Conservation (phyloP, 2,113 vertebrate genomes). For the Crotalus helleri region DNA sequence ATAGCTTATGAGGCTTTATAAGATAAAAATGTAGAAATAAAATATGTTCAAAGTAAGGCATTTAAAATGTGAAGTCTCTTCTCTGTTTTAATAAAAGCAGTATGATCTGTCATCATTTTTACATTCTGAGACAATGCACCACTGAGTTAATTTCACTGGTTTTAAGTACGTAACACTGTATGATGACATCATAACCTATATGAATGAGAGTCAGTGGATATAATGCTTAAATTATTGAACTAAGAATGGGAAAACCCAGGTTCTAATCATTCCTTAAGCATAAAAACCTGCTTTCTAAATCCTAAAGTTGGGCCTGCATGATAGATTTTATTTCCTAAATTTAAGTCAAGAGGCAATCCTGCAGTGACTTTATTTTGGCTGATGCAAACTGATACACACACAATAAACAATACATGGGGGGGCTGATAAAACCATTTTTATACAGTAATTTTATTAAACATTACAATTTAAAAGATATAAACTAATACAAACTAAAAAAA, state of each 20-base stretch:
- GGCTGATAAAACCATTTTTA: not conserved
- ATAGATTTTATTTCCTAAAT: not conserved
- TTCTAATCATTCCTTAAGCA: not conserved
- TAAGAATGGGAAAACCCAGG: not conserved
- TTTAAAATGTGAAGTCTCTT: conserved; percentile 82
- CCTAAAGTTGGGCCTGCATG: not conserved
- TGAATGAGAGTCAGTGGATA: not conserved
- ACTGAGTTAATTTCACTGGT: conserved; percentile 82
- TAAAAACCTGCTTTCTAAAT: not conserved
- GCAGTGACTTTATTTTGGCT: not conserved
- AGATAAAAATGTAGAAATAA: conserved; percentile 87
- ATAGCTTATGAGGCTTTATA: conserved; percentile 75
- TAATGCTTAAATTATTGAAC: not conserved
- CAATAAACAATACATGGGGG: not conserved
- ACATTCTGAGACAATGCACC: conserved; percentile 79
- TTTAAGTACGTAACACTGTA: conserved; percentile 84
- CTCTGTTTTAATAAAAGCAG: conserved; percentile 91
- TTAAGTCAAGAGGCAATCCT: not conserved
- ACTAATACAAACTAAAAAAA: not conserved
- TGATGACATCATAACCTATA: conserved; percentile 76
- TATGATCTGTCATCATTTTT: conserved; percentile 90
- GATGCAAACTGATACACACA: not conserved
- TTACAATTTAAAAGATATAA: not conserved
- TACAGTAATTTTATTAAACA: not conserved
- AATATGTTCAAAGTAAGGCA: conserved; percentile 87